Evolutionary conservation across 1,140 invertebrate species (phyloP).

Genomic region (Hylyphantes graminicola): DNA sequence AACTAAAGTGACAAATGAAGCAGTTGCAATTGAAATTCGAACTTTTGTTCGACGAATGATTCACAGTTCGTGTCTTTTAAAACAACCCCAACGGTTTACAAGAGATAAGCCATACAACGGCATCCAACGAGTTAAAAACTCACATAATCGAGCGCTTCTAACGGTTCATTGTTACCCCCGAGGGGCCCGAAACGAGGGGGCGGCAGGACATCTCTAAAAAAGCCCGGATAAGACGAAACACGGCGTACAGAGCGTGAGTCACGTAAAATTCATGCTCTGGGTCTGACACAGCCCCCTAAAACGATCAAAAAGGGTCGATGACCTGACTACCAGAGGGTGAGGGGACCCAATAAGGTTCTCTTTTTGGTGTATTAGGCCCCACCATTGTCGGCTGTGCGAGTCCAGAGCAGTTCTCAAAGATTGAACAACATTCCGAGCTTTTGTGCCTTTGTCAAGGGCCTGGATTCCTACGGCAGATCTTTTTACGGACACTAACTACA

Average conservation of each 20-base stretch:
- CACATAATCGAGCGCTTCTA: constrained; percentile 13
- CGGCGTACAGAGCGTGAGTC: constrained; percentile 45
- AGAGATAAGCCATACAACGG: no score
- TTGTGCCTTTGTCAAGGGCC: background rate
- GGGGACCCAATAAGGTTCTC: constrained; percentile 35
- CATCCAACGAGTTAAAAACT: background rate
- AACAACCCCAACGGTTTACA: no score
- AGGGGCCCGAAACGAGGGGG: constrained; percentile 1
- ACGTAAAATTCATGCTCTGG: constrained; percentile 53
- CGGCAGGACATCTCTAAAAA: constrained; percentile 35
- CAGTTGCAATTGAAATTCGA: no score
- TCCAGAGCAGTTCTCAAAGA: constrained; percentile 40
- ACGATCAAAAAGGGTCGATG: constrained; percentile 33
- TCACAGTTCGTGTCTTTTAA: no score
- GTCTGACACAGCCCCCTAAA: constrained; percentile 25
- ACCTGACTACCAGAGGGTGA: constrained; percentile 43
- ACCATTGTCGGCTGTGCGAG: constrained; percentile 13
- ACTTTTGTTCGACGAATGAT: no score
- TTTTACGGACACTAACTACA: constrained; percentile 47
- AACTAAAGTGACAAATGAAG: no score
- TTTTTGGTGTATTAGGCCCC: constrained; percentile 2
- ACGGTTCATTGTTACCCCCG: background rate
- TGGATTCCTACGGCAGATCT: background rate
- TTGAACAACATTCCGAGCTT: constrained; percentile 45
- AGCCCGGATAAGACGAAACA: constrained; percentile 34